A percentile compares a stretch with the other conserved stretches of the same genome.
Conservation (phyloP, 2,888 invertebrate species). For the Schizotus pectinicornis region DNA sequence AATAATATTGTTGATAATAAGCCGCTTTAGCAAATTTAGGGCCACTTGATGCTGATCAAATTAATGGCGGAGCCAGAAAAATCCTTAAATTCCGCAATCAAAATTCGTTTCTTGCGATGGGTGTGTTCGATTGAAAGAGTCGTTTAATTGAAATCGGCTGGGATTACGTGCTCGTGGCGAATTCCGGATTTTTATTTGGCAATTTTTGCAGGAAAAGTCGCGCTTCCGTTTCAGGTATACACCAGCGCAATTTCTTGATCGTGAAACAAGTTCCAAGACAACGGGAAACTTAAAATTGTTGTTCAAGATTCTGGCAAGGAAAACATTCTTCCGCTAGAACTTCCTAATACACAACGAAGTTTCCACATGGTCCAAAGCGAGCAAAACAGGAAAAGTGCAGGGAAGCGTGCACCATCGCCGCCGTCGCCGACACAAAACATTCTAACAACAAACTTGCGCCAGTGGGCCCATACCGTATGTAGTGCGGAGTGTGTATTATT, state of each 20-base stretch:
- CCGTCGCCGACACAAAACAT: constrained; percentile 17
- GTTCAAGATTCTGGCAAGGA: constrained; percentile 19
- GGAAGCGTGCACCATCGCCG: constrained; percentile 16
- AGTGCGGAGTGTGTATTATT: constrained; percentile 41
- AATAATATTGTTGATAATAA: too few species aligned
- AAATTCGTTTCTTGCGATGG: too few species aligned
- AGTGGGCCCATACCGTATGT: constrained; percentile 34
- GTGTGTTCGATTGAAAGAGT: too few species aligned
- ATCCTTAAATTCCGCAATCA: too few species aligned
- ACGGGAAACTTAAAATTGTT: constrained; percentile 27
- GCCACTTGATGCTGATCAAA: too few species aligned
- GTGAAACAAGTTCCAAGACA: constrained; percentile 12
- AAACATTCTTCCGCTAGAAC: constrained; percentile 27
- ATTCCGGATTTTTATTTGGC: too few species aligned
- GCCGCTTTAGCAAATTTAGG: too few species aligned
- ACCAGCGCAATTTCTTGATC: constrained; percentile 15
- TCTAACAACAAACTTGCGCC: constrained; percentile 23
- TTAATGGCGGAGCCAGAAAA: too few species aligned
- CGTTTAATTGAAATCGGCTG: too few species aligned
- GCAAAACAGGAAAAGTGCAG: constrained; percentile 24
- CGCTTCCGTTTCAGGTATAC: not conserved
- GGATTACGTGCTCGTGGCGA: too few species aligned
- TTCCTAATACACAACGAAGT: constrained; percentile 26
- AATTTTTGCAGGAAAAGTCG: not conserved
- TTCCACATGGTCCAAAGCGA: constrained; percentile 12